Evolutionary conservation across 2,797 vertebrate species (phyloP).

Genomic region (Lithobates pipiens): DNA sequence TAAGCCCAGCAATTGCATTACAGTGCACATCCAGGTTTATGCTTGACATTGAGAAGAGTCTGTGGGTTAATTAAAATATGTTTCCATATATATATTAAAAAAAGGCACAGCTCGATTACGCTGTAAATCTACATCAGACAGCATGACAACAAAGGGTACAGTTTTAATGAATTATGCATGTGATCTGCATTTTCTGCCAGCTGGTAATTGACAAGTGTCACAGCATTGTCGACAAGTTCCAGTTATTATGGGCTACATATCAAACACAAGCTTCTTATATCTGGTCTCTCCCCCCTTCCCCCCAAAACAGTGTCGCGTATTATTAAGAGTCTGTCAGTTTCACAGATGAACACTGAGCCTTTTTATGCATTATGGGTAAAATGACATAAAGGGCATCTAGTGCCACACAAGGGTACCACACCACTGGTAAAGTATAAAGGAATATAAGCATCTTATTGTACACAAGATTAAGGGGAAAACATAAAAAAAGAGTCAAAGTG

Average conservation of each 20-base stretch:
- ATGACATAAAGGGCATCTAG: slow-evolving; percentile 21
- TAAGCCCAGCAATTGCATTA: slow-evolving; percentile 25
- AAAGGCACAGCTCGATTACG: slow-evolving; percentile 61
- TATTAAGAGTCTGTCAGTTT: slow-evolving; percentile 72
- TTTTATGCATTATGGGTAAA: slow-evolving; percentile 37
- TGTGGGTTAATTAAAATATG: slow-evolving; percentile 69
- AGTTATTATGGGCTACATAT: slow-evolving; percentile 75
- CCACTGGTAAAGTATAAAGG: not conserved
- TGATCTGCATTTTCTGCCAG: slow-evolving; percentile 75
- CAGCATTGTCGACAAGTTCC: slow-evolving; percentile 74
- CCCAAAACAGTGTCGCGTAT: slow-evolving; percentile 73
- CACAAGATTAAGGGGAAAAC: no score
- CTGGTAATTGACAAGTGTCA: slow-evolving; percentile 81
- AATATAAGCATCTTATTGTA: not conserved
- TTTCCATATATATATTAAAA: slow-evolving; percentile 70
- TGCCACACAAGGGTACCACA: slow-evolving; percentile 7
- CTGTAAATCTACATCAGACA: slow-evolving; percentile 68
- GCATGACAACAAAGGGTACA: slow-evolving; percentile 74
- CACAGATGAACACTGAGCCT: slow-evolving; percentile 10
- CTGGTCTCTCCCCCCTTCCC: slow-evolving; percentile 55
- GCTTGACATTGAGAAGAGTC: slow-evolving; percentile 50
- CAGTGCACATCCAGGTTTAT: slow-evolving; percentile 42
- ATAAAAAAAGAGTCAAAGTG: no score
- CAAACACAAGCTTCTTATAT: slow-evolving; percentile 65
- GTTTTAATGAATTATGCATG: slow-evolving; percentile 80